Percentiles rank a stretch among this genome's conserved stretches.
Conservation (phyloP, 2,888 invertebrate species). For the Trichacis sp. region DNA sequence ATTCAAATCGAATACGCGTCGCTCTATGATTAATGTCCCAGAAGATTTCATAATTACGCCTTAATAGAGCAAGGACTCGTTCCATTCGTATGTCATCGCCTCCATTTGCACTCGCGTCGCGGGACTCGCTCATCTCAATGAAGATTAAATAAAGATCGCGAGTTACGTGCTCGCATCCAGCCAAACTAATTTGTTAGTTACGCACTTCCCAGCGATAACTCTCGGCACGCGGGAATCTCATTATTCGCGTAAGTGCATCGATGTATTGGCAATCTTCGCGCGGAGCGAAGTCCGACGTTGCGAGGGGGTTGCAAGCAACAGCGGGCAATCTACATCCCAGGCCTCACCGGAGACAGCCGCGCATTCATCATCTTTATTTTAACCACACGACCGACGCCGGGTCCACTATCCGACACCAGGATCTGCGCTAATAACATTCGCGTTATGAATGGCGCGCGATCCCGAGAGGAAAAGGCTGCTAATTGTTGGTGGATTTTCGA, state of each 20-base stretch:
- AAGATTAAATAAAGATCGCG: slow-evolving; percentile 29
- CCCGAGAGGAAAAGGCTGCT: slow-evolving; percentile 21
- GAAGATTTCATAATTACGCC: slow-evolving; percentile 27
- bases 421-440: slow-evolving; percentile 65
- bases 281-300: slow-evolving; percentile 1
- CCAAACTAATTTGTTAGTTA: slow-evolving; percentile 16
- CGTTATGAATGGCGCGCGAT: slow-evolving; percentile 63
- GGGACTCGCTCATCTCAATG: slow-evolving; percentile 17
- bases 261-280: slow-evolving; percentile 36
- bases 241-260: slow-evolving; percentile 20
- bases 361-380: slow-evolving; percentile 67
- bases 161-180: not conserved
- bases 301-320: slow-evolving; percentile 38
- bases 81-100: slow-evolving; percentile 12
- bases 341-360: slow-evolving; percentile 51
- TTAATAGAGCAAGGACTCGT: slow-evolving; percentile 23
- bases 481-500: slow-evolving; percentile 9
- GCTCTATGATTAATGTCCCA: too few species aligned
- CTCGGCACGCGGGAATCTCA: slow-evolving; percentile 16
- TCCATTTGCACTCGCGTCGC: slow-evolving; percentile 12
- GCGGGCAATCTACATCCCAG: slow-evolving; percentile 60
- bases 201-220: slow-evolving; percentile 9
- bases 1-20: slow-evolving; percentile 14
- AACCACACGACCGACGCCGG: slow-evolving; percentile 55
- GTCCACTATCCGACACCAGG: slow-evolving; percentile 57